phyloP scores from a whole-genome alignment of 2,113 vertebrate species.

The Channa maculata region DNA sequence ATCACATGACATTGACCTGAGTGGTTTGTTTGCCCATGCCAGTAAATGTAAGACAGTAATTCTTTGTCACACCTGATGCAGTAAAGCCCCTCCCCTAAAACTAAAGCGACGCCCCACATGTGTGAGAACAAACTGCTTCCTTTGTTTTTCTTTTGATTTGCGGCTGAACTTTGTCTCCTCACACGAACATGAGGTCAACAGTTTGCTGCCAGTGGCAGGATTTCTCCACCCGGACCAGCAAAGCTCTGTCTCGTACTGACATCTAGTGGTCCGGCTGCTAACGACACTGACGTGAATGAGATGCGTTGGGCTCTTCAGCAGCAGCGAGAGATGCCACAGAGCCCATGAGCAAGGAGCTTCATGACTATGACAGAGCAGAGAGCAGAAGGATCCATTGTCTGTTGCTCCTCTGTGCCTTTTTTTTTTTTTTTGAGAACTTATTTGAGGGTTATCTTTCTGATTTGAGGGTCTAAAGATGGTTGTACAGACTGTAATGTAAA shows the following conservation, averaged over 20 bases:
- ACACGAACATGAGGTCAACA: not conserved
- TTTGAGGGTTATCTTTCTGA: too few relatives aligned
- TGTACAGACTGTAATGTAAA: too few relatives aligned
- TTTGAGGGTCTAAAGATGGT: too few relatives aligned
- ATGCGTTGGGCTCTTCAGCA: not conserved
- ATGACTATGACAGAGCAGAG: too few relatives aligned
- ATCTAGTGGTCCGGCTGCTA: constrained; percentile 43
- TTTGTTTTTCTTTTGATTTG: not conserved
- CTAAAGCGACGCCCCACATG: not conserved
- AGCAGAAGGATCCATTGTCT: too few relatives aligned
- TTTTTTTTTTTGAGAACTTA: too few relatives aligned
- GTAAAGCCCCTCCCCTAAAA: not conserved
- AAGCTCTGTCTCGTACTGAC: constrained; percentile 31
- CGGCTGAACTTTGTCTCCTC: not conserved
- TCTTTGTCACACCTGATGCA: not conserved
- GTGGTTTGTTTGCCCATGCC: not conserved
- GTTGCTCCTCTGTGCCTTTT: too few relatives aligned
- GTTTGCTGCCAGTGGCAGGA: not conserved
- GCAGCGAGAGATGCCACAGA: not conserved
- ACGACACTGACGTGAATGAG: not conserved
- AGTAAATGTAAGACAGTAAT: not conserved
- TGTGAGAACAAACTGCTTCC: not conserved
- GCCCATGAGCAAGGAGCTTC: too few relatives aligned
- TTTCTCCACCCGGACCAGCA: not conserved
- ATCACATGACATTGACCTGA: not conserved